Evolutionary conservation across 2,888 invertebrate genomes (phyloP).

Genomic region (Pristionchus entomophagus): DNA sequence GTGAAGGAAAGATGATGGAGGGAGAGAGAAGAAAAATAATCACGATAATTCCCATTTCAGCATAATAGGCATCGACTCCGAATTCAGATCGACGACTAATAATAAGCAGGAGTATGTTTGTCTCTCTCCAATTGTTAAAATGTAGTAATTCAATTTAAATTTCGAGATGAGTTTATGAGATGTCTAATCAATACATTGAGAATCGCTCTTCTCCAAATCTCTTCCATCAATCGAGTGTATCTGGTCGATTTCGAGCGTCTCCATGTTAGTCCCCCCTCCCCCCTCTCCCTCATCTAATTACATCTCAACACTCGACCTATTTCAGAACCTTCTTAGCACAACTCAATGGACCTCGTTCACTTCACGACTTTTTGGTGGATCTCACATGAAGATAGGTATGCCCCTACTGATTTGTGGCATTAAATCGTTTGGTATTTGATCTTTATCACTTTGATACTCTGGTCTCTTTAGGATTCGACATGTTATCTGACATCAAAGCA

Average conservation of each 20-base stretch:
- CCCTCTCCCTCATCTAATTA: not conserved
- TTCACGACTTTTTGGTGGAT: not conserved
- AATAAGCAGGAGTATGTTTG: slow-evolving; percentile 14
- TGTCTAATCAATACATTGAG: not conserved
- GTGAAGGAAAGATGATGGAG: not conserved
- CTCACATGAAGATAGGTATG: slow-evolving; percentile 33
- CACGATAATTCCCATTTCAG: not conserved
- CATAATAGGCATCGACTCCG: slow-evolving; percentile 39
- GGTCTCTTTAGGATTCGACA: slow-evolving; percentile 34
- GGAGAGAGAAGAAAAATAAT: too few species aligned
- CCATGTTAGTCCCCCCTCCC: not conserved
- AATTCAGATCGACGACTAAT: slow-evolving; percentile 10
- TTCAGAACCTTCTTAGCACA: not conserved
- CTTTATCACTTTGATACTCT: not conserved
- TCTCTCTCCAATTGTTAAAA: not conserved
- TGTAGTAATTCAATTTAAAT: too few species aligned
- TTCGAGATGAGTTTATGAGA: too few species aligned
- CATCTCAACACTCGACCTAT: not conserved
- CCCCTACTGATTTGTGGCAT: not conserved
- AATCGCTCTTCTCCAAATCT: slow-evolving; percentile 44
- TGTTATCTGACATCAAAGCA: slow-evolving; percentile 35
- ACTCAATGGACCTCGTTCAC: not conserved
- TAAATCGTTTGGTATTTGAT: not conserved
- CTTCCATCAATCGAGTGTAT: not conserved
- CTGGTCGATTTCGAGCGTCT: slow-evolving; percentile 16